Conservation (phyloP, 2,113 vertebrate genomes). For the Cromileptes altivelis region DNA sequence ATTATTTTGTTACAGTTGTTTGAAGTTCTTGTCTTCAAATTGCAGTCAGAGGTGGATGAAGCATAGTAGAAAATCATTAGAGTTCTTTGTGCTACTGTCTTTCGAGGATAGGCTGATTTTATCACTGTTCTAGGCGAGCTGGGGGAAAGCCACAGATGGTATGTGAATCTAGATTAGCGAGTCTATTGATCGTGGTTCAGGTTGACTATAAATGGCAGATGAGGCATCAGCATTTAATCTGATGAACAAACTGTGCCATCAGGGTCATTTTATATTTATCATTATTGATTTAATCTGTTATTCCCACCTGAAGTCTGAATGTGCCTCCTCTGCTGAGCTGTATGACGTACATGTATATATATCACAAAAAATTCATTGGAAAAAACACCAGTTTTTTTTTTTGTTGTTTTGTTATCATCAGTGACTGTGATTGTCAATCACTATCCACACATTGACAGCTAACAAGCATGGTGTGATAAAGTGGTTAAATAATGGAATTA, state of each 20-base stretch:
- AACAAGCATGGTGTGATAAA: constrained; percentile 8
- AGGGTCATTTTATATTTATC: constrained; percentile 43
- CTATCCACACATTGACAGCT: constrained; percentile 2
- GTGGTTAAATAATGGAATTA: constrained; percentile 25
- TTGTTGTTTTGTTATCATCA: not conserved
- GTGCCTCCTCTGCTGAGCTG: not conserved
- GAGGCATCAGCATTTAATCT: constrained; percentile 45
- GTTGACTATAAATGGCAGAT: constrained; percentile 50
- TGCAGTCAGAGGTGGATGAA: constrained; percentile 16
- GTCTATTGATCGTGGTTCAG: constrained; percentile 47
- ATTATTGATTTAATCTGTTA: constrained; percentile 17
- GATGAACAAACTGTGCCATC: constrained; percentile 32
- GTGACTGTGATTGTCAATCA: not conserved
- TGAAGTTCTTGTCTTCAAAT: constrained; percentile 37
- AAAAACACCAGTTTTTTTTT: not conserved
- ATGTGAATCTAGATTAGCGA: constrained; percentile 42
- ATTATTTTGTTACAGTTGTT: constrained; percentile 40
- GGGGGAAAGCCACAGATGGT: constrained; percentile 52
- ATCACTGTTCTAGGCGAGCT: constrained; percentile 35
- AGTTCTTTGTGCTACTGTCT: constrained; percentile 46
- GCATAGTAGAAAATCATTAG: constrained; percentile 46
- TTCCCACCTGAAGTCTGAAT: not conserved
- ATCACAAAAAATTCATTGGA: not conserved
- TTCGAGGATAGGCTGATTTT: constrained; percentile 38
- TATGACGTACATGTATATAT: not conserved